Evolutionary conservation across 1,140 invertebrate genomes (phyloP), one percentile per base, ranked within the genome.

Genomic region (Zaprionus kolodkinae): DNA sequence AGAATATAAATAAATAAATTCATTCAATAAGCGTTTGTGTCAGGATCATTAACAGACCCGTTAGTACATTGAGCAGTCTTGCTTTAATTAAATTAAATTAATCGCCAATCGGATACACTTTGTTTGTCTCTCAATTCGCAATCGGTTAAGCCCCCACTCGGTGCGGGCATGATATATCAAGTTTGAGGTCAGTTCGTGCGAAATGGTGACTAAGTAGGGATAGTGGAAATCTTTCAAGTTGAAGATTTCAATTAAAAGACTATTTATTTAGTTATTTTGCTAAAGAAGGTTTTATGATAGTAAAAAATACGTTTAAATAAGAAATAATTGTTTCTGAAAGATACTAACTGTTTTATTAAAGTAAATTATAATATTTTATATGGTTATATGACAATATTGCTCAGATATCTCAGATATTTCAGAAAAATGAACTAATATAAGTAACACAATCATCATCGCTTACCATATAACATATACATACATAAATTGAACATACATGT

Each of bases 21-120:
- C 72, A 64, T 75, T 75, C 72, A 75, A 71, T 75, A 75, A 75
- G 71, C 67, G 72, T 75, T 75, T 59, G 70, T 75, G 72, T 75
- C 72, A 64, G 68, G 72, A 75, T 75, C 72, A 75, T 75, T 75
- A 75, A 75, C 67, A 71, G 72, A 25, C 33, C 72, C 67, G 72
- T 75, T 75, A n/a, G n/a, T n/a, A 75, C 67, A 75, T 75, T 75
- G 60, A 71, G 72, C 66, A 38, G 72, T 30, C 64, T 63, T 48
- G 33, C 67, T 40, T 75, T 75, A 71, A 75, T 75, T 75, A 59
- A 75, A 75, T 75, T 70, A 64, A 65, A 75, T 75, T 71, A 75
- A 75, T 75, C 60, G 67, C 6, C 60, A 57, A 59, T 64, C 66
- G 38, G 52, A 64, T 59, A 60, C 60, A 52, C 21, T 71, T 71